Evolutionary conservation across 2,113 vertebrate genomes (phyloP).

Genomic region (Tautogolabrus adspersus): DNA sequence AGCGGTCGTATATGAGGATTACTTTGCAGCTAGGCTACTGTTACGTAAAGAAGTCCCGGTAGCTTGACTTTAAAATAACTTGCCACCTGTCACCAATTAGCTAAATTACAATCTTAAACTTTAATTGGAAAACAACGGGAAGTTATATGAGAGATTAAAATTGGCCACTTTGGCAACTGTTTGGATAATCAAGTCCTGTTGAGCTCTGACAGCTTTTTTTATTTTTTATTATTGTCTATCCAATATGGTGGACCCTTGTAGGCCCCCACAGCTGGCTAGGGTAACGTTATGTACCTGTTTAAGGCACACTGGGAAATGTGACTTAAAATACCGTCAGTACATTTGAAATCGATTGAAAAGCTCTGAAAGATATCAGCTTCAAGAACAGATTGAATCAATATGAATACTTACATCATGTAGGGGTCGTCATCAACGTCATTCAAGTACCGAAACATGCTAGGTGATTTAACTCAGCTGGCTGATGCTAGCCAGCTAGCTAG

Average conservation of each 20-base stretch:
- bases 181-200: neutral
- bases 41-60: conserved; percentile 2
- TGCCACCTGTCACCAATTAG: neutral
- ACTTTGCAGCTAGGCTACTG: neutral
- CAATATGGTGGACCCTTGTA: conserved; percentile 73
- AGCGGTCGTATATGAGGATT: neutral
- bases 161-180: neutral
- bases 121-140: neutral
- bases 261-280: conserved; percentile 74
- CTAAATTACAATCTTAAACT: neutral
- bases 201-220: conserved; percentile 43
- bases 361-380: neutral
- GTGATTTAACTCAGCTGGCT: conserved; percentile 77
- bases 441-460: conserved; percentile 85
- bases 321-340: neutral
- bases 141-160: neutral
- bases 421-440: conserved; percentile 86
- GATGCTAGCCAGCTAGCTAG: conserved; percentile 79
- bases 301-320: conserved; percentile 11
- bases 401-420: conserved; percentile 84
- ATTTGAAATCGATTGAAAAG: neutral
- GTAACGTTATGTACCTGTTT: conserved; percentile 58
- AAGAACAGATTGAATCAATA: neutral
- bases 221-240: conserved; percentile 64
- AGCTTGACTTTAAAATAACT: neutral